These are phyloP conservation scores for Tricholauxania praeusta DNA, from an alignment of 2,888 invertebrate genomes.

Conservation along the genomic window DNA sequence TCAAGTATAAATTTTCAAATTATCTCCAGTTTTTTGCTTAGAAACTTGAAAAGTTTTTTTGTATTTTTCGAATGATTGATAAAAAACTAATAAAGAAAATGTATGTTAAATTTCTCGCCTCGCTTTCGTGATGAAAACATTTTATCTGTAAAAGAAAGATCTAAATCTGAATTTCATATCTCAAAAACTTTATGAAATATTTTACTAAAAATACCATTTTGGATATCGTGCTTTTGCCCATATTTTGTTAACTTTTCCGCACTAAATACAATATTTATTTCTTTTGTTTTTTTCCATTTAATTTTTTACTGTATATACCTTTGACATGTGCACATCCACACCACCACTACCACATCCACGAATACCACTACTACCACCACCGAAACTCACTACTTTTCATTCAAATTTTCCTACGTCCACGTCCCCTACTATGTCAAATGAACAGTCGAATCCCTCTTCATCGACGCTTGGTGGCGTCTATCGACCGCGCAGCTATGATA, in stretches of 20 bases:
- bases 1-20: too few relatives aligned
- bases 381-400: slow-evolving; percentile 38
- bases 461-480: slow-evolving; percentile 60
- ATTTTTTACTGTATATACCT: slow-evolving; percentile 17
- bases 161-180: too few relatives aligned
- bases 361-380: slow-evolving; percentile 41
- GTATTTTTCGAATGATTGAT: too few relatives aligned
- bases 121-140: too few relatives aligned
- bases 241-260: slow-evolving; percentile 47
- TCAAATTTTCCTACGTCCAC: slow-evolving; percentile 16
- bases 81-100: too few relatives aligned
- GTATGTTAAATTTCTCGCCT: too few relatives aligned
- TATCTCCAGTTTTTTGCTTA: too few relatives aligned
- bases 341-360: slow-evolving; percentile 46
- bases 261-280: slow-evolving; percentile 21
- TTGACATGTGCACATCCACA: slow-evolving; percentile 50
- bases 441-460: slow-evolving; percentile 65
- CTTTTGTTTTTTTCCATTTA: slow-evolving; percentile 47
- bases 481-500: slow-evolving; percentile 68
- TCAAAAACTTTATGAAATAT: too few relatives aligned
- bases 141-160: too few relatives aligned
- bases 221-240: slow-evolving; percentile 58
- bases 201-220: slow-evolving; percentile 26
- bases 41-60: too few relatives aligned
- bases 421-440: not conserved